Base-by-base conservation (phyloP, 2,797 vertebrate genomes). In the Cyclopterus lumpus region DNA sequence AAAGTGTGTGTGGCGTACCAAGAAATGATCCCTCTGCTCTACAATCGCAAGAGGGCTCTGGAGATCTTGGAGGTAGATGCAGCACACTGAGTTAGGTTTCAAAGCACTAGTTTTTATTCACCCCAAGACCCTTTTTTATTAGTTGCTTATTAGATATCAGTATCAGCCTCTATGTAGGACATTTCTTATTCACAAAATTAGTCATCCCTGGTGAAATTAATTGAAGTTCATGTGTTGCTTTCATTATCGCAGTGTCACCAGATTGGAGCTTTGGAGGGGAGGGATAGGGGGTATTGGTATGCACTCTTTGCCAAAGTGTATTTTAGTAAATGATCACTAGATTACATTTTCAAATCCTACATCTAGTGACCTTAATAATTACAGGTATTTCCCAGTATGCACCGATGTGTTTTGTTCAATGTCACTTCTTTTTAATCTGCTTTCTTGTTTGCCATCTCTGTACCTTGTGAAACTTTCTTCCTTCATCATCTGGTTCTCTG, bases 21-120 rank as follows among this genome's bases (percentile, higher is more conserved):
- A 60, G 90, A 93, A 89, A 94, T 93, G 81, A 95, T 95, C 26
- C 94, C 94, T 53, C 83, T 93, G 49, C 80, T 93, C 55, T 95
- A 95, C 55, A 81, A 90, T 57, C 88, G 22, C 16, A 59, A 89
- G 40, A 90, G 63, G 63, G 91, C 89, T 2, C 77, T 92, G 28
- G 81, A 94, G 79, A 94, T 95, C 51, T 90, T 95, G 36, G 71
- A 87, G 91, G 92, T 92, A 83, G 18, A 46, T 57, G 28, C 1
- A 73, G 69, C 42, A 53, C 1, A 5, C 9, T 53, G 11, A 60
- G 46, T 42, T 26, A 18, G 6, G 1, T 67, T 69, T 28, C 30
- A 22, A 15, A 3, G 0, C 30, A 9, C 26, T 26, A 44, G 4
- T 9, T 38, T 55, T 26, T 34, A 20, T 44, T 63, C 0, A 60